A percentile compares a stretch with the other conserved stretches of the same genome.
Evolutionary conservation across 2,888 invertebrate species (phyloP).

Genomic region (Ophioninae sp.): DNA sequence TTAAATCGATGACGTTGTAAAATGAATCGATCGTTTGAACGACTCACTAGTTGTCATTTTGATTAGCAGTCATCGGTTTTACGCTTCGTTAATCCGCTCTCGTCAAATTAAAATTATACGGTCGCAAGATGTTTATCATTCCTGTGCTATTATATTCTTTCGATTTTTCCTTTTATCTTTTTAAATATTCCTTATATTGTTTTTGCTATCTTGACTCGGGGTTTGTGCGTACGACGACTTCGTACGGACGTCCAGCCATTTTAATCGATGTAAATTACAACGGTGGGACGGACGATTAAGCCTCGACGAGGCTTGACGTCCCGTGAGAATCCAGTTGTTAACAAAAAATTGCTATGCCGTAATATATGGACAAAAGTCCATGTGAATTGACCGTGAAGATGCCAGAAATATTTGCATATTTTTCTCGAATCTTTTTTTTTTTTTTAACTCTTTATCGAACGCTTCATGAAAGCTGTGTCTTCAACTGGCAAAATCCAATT

Average conservation of each 20-base stretch:
- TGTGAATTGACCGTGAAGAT: conserved; percentile 3
- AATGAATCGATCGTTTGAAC: not conserved
- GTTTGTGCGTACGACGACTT: conserved; percentile 26
- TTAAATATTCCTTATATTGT: not conserved
- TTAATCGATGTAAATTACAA: conserved; percentile 60
- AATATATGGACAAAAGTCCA: conserved; percentile 25
- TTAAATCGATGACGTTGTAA: not conserved
- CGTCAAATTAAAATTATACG: conserved; percentile 24
- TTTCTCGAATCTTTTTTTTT: conserved; percentile 27
- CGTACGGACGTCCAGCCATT: conserved; percentile 27
- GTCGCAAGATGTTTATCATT: not conserved
- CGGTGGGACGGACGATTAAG: conserved; percentile 18
- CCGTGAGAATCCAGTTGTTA: conserved; percentile 20
- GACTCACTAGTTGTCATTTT: conserved; percentile 20
- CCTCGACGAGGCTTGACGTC: not conserved
- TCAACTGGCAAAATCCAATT: conserved; percentile 33
- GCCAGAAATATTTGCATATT: conserved; percentile 24
- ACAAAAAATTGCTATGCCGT: conserved; percentile 44
- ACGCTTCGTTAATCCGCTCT: conserved; percentile 42
- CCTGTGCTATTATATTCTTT: not conserved
- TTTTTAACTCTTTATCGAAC: conserved; percentile 38
- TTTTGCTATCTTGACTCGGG: conserved; percentile 35
- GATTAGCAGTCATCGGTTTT: conserved; percentile 39
- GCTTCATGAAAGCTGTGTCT: conserved; percentile 37
- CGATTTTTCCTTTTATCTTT: conserved; percentile 18